Evolutionary conservation across 1,140 invertebrate species (phyloP), one percentile per base, ranked within the genome.

Genomic region (Arion vulgaris): DNA sequence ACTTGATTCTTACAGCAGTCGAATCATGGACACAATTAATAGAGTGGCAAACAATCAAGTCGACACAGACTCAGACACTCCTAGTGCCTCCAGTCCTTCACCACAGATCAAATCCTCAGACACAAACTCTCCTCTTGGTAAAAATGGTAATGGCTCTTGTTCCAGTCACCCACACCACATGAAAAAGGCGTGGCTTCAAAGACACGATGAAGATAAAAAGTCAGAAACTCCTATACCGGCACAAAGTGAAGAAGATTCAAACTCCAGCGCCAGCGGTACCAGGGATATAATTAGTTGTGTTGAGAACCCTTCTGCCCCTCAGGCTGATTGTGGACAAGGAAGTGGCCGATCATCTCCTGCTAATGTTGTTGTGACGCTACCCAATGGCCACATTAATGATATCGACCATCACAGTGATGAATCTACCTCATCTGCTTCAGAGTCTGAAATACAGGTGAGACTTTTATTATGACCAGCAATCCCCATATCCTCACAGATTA

Each of bases 161-260:
- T 85, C 87, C 39, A 88, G 88, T 84, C 90, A 92, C 82, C 88
- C 92, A 84, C 96, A 96, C 86, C 90, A 90, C 73, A 90, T 96
- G 87, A 98, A 97, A 91, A 97, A 97, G 90, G 96, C 96, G 0
- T 98, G 96, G 96, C 92, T 98, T 4, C 96, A 97, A 88, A 94
- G 96, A 86, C 96, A 97, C 92, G 96, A 96, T 85, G 90, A 93
- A 78, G 91, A 91, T 80, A 91, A 91, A 84, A 88, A 88, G 45
- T 80, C 57, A 15, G 76, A 57, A n/a, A 82, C 81, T 26, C 83
- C 74, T 26, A 51, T 79, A 34, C 39, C 72, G 19, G 49, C 76
- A 28, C 77, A 74, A 45, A 57, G 36, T 53, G 75, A 85, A 73
- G 84, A 85, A 7, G 84, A 85, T 74, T 84, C 83, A 53, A 83